Percentiles rank a stretch among this genome's conserved stretches.
Conservation (phyloP, 2,113 vertebrate species). For the Zapus hudsonius region DNA sequence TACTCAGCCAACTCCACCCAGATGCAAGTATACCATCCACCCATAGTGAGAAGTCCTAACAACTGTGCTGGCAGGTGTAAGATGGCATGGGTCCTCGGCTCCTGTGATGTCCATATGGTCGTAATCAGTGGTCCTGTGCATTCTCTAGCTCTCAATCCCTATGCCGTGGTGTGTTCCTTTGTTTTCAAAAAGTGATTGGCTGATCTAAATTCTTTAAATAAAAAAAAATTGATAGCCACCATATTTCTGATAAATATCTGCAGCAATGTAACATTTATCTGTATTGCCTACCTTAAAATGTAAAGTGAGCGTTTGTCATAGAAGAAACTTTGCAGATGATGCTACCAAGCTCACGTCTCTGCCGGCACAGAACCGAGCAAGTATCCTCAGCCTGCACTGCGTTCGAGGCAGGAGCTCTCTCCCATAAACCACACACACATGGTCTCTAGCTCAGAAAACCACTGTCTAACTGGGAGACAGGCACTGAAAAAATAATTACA, state of each 20-base stretch:
- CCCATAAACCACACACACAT: neutral
- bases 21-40: neutral
- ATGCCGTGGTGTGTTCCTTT: slow-evolving; percentile 38
- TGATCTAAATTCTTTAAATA: slow-evolving; percentile 62
- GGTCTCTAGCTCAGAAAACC: neutral
- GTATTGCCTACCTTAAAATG: neutral
- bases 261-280: neutral
- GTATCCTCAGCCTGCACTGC: neutral
- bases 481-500: slow-evolving; percentile 31
- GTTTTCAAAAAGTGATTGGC: slow-evolving; percentile 39
- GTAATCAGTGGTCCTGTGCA: slow-evolving; percentile 60
- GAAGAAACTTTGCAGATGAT: neutral
- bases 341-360: neutral
- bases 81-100: neutral
- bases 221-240: slow-evolving; percentile 35
- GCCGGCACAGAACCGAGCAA: neutral
- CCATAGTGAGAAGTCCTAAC: slow-evolving; percentile 61
- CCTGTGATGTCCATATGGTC: slow-evolving; percentile 66
- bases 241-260: neutral
- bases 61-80: slow-evolving; percentile 52
- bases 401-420: neutral
- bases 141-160: neutral
- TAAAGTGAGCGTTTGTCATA: neutral
- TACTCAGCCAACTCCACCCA: neutral
- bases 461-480: neutral